Percentiles rank a stretch among this genome's conserved stretches.
These are phyloP conservation scores for Neria commutata DNA, from an alignment of 2,888 invertebrate genomes.

Conservation along the genomic window DNA sequence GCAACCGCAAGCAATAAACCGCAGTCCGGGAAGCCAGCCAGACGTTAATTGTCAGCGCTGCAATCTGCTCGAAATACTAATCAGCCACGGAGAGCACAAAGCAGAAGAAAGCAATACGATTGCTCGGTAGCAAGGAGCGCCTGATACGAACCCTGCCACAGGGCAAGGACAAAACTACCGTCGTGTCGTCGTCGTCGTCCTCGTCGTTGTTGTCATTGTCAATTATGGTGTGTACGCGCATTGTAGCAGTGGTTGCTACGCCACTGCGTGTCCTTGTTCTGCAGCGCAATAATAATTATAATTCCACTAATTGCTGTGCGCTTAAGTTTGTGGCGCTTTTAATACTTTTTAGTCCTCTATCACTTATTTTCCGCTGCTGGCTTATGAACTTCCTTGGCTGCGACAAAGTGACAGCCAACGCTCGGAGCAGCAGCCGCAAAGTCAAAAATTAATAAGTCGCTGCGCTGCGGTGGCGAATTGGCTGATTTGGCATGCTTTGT, in stretches of 20 bases:
- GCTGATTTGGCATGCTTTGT: not conserved
- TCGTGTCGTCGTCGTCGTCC: no score
- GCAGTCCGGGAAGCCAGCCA: no score
- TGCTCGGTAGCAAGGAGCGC: no score
- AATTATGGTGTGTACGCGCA: not conserved
- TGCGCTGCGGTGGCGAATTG: not conserved
- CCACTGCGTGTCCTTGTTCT: not conserved
- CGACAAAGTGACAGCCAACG: not conserved
- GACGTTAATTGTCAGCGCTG: no score
- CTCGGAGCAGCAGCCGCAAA: not conserved
- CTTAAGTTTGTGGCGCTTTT: not conserved
- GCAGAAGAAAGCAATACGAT: no score
- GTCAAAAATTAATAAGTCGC: not conserved
- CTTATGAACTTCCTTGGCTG: not conserved
- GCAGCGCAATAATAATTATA: not conserved
- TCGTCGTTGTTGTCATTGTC: not conserved
- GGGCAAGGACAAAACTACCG: no score
- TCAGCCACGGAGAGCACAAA: no score
- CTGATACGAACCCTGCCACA: no score
- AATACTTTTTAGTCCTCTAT: not conserved
- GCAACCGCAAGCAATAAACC: no score
- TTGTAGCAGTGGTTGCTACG: no score
- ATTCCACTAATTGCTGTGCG: constrained; percentile 1
- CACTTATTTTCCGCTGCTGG: not conserved
- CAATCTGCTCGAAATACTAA: no score